Conservation (phyloP, 2,888 invertebrate genomes). For the Chrysotoxum bicinctum region DNA sequence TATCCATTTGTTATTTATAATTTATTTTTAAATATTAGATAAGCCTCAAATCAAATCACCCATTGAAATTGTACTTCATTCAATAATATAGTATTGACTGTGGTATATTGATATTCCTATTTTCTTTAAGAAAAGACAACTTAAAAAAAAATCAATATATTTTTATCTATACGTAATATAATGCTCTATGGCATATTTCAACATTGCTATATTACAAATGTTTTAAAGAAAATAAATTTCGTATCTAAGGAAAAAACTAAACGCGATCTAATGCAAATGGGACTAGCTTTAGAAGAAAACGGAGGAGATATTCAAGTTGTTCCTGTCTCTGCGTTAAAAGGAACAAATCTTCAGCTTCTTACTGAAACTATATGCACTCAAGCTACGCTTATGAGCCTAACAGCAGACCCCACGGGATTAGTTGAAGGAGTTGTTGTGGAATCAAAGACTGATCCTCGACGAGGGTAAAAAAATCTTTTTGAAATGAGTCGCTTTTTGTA, state of each 20-base stretch:
- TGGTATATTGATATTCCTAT: too few species aligned
- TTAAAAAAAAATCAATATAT: too few species aligned
- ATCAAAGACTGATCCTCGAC: constrained; percentile 86
- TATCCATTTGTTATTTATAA: background rate
- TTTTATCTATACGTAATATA: too few species aligned
- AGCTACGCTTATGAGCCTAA: constrained; percentile 93
- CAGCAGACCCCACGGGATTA: constrained; percentile 90
- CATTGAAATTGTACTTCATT: too few species aligned
- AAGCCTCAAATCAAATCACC: too few species aligned
- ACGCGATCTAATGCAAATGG: constrained; percentile 88
- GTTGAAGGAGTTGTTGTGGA: constrained; percentile 96
- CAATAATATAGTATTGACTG: too few species aligned
- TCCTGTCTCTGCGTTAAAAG: constrained; percentile 94
- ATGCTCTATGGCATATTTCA: too few species aligned
- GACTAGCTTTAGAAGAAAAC: constrained; percentile 91
- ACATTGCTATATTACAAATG: too few species aligned
- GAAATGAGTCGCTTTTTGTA: background rate
- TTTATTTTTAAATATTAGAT: too few species aligned
- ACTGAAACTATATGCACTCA: constrained; percentile 92
- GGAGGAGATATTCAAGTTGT: constrained; percentile 97
- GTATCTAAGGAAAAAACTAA: constrained; percentile 85
- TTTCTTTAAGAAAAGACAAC: too few species aligned
- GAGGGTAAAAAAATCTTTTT: constrained; percentile 83
- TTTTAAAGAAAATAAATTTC: constrained; percentile 82
- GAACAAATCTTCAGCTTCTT: constrained; percentile 88